Conservation (phyloP, 64 coral and sea anemone genomes). For the Astreopora myriophthalma region DNA sequence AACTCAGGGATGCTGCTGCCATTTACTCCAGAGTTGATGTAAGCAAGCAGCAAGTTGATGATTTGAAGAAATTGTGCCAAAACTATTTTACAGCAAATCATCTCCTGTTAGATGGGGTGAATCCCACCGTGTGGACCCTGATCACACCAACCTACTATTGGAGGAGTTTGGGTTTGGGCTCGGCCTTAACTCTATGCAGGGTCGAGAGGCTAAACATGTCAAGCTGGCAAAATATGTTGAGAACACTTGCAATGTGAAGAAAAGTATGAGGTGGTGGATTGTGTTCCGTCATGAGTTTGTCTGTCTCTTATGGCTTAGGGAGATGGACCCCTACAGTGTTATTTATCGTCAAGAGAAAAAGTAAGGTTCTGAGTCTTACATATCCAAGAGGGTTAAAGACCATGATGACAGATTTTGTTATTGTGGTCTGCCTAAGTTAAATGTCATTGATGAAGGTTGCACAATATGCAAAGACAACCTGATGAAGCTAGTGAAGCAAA, state of each 20-base stretch:
- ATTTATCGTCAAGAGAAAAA: too few species aligned
- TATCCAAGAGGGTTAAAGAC: too few species aligned
- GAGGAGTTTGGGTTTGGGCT: constrained; percentile 54
- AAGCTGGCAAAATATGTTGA: constrained; percentile 22
- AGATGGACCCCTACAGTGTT: constrained; percentile 8
- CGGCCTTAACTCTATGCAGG: constrained; percentile 17
- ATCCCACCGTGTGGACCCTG: constrained; percentile 27
- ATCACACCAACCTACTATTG: constrained; percentile 28
- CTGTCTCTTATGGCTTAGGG: neutral
- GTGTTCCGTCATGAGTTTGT: constrained; percentile 42
- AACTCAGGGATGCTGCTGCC: constrained; percentile 23
- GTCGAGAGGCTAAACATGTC: constrained; percentile 34
- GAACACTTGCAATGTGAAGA: constrained; percentile 15
- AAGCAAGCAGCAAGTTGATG: neutral
- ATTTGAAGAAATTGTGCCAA: neutral
- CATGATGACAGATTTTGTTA: too few species aligned
- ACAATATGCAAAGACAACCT: too few species aligned
- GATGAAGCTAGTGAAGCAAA: too few species aligned
- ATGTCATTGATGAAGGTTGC: too few species aligned
- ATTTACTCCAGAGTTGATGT: constrained; percentile 6
- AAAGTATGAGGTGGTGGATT: constrained; percentile 20
- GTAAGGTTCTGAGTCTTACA: too few species aligned
- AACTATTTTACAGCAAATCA: constrained; percentile 20
- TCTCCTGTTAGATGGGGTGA: neutral
- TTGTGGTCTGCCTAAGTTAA: too few species aligned